Evolutionary conservation across 2,888 invertebrate species (phyloP).

Genomic region (Nesidiocoris tenuis): DNA sequence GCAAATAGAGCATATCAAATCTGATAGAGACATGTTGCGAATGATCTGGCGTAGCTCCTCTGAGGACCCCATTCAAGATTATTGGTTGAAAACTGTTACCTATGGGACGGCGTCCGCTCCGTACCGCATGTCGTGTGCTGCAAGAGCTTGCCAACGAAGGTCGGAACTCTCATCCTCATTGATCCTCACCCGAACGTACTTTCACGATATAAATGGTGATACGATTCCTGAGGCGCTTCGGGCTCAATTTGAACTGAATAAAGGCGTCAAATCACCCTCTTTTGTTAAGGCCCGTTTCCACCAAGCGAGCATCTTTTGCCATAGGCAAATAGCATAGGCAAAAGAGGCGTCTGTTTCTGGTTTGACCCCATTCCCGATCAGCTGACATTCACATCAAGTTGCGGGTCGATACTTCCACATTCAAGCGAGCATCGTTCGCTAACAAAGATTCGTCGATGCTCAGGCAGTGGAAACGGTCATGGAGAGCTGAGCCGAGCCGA

Average conservation of each 20-base stretch:
- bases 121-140: not conserved
- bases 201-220: not conserved
- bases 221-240: not conserved
- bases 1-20: not conserved
- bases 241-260: not conserved
- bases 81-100: not conserved
- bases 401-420: too few species aligned
- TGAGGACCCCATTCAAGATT: not conserved
- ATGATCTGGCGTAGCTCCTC: slow-evolving; percentile 8
- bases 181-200: not conserved
- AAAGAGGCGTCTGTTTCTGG: too few species aligned
- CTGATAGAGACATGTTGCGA: not conserved
- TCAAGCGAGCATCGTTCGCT: too few species aligned
- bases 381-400: too few species aligned
- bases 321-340: too few species aligned
- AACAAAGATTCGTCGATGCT: too few species aligned
- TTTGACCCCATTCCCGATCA: too few species aligned
- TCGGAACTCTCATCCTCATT: too few species aligned
- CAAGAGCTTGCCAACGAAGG: not conserved
- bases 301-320: too few species aligned
- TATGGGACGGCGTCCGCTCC: not conserved
- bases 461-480: too few species aligned
- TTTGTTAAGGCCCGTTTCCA: too few species aligned
- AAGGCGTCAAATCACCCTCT: not conserved
- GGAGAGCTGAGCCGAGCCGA: too few species aligned